Evolutionary conservation across 2,888 invertebrate species (phyloP).

Genomic region (Chaetoderma sp.): DNA sequence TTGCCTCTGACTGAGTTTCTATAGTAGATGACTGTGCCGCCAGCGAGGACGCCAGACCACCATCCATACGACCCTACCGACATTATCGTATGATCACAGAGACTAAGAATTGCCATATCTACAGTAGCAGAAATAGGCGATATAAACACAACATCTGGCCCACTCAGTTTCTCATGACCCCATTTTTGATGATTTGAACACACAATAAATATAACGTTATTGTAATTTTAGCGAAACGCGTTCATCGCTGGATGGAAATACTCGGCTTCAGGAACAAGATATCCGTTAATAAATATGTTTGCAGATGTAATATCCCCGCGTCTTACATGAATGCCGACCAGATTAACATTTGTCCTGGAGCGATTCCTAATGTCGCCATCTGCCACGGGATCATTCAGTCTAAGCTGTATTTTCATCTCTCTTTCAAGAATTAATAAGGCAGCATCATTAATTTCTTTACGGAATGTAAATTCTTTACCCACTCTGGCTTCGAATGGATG

Average conservation of each 20-base stretch:
- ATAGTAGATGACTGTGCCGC: constrained; percentile 44
- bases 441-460: constrained; percentile 18
- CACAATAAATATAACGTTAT: constrained; percentile 39
- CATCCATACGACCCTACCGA: constrained; percentile 61
- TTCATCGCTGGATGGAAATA: constrained; percentile 40
- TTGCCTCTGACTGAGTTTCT: too few species aligned
- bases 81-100: constrained; percentile 70
- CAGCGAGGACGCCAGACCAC: constrained; percentile 60
- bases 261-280: constrained; percentile 36
- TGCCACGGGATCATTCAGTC: too few species aligned
- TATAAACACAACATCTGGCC: background rate
- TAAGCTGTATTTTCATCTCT: constrained; percentile 4
- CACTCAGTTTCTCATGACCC: constrained; percentile 33
- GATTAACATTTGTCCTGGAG: background rate
- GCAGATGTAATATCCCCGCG: constrained; percentile 39
- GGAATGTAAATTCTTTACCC: constrained; percentile 39
- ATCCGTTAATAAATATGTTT: constrained; percentile 33
- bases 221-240: constrained; percentile 36
- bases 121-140: constrained; percentile 27
- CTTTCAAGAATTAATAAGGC: constrained; percentile 16
- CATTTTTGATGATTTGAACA: constrained; percentile 44
- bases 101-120: constrained; percentile 44
- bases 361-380: too few species aligned
- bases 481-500: constrained; percentile 24
- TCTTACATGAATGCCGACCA: constrained; percentile 43